phyloP scores from a whole-genome alignment of 2,888 invertebrate species.

The Pristionchus arcanus region DNA sequence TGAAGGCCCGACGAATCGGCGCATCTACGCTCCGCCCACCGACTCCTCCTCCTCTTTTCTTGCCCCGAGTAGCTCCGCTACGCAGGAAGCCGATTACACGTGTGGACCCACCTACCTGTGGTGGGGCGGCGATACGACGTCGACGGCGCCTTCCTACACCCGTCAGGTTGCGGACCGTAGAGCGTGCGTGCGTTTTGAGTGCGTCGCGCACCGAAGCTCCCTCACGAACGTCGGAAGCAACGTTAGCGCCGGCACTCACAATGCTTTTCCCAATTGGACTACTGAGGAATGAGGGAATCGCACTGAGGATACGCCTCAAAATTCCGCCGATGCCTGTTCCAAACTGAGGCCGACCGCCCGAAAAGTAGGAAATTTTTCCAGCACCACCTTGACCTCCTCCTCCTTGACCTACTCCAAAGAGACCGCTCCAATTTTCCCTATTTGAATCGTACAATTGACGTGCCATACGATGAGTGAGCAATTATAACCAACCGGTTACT shows the following conservation, averaged over 20 bases:
- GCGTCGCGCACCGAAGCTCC: not conserved
- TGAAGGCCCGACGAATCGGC: too few species aligned
- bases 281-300: constrained; percentile 9
- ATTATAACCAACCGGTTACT: too few species aligned
- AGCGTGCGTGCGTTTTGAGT: not conserved
- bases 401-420: too few species aligned
- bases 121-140: too few species aligned
- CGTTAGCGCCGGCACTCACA: not conserved
- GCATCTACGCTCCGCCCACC: too few species aligned
- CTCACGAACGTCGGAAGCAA: not conserved
- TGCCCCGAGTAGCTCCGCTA: too few species aligned
- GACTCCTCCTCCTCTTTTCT: too few species aligned
- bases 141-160: too few species aligned
- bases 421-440: not conserved
- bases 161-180: not conserved
- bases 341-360: not conserved
- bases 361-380: too few species aligned
- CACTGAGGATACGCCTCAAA: not conserved
- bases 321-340: not conserved
- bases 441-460: not conserved
- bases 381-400: too few species aligned
- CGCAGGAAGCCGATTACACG: not conserved
- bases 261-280: not conserved
- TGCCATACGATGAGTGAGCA: too few species aligned
- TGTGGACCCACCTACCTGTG: too few species aligned